These are phyloP conservation scores for Drosophila mayaguana DNA, from an alignment of 2,888 invertebrate genomes.

Conservation along the genomic window DNA sequence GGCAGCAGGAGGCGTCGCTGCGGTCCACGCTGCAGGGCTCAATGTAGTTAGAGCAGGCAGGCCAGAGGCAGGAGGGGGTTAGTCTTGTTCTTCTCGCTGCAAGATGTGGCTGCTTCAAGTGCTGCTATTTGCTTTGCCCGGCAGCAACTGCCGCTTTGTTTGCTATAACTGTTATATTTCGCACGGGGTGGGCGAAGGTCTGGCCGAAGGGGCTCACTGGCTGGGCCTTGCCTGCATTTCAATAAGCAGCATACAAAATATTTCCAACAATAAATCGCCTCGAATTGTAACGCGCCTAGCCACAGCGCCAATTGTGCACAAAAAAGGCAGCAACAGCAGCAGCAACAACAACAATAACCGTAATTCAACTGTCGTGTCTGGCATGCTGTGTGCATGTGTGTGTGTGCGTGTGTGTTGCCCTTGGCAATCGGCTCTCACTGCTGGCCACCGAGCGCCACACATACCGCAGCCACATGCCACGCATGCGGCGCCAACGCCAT, in stretches of 20 bases:
- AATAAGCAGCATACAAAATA: constrained; percentile 68
- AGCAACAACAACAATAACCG: constrained; percentile 10
- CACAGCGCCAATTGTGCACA: constrained; percentile 55
- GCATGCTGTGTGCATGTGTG: constrained; percentile 21
- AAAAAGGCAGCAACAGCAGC: constrained; percentile 18
- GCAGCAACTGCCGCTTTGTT: constrained; percentile 44
- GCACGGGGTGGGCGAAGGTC: constrained; percentile 3
- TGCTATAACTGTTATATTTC: constrained; percentile 22
- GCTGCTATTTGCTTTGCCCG: constrained; percentile 67
- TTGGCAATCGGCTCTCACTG: constrained; percentile 8
- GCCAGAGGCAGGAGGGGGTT: no score
- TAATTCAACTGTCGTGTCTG: constrained; percentile 51
- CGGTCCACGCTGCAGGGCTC: constrained; percentile 64
- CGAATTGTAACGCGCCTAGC: constrained; percentile 46
- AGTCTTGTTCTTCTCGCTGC: neutral
- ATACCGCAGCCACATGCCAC: constrained; percentile 59
- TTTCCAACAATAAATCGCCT: constrained; percentile 67
- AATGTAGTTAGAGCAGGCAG: neutral
- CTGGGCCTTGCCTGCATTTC: constrained; percentile 65
- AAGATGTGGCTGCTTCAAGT: constrained; percentile 41
- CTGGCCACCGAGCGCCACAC: constrained; percentile 39
- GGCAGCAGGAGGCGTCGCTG: constrained; percentile 67
- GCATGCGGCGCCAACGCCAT: constrained; percentile 53
- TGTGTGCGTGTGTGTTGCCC: constrained; percentile 4
- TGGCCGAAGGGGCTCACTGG: constrained; percentile 34